phyloP scores from a whole-genome alignment of 2,888 invertebrate species.

The Andricus curvator region DNA sequence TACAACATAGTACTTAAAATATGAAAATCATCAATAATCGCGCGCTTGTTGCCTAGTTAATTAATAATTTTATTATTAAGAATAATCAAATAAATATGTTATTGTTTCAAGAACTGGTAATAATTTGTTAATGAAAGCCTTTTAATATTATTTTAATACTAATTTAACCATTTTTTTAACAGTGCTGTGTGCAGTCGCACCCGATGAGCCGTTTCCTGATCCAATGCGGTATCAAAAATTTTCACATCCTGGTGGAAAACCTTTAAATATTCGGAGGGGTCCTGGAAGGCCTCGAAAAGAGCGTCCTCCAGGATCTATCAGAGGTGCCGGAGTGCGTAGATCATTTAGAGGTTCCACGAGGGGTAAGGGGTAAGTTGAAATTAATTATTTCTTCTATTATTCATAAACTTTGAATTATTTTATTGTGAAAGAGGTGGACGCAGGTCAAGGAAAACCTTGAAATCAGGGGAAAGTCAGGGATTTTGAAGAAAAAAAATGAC shows the following conservation, averaged over 20 bases:
- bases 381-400: not conserved
- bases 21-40: no score
- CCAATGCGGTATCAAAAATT: constrained; percentile 81
- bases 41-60: no score
- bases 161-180: not conserved
- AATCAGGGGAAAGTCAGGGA: no score
- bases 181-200: constrained; percentile 70
- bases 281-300: constrained; percentile 90
- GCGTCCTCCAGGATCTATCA: constrained; percentile 79
- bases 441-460: no score
- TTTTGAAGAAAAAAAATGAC: no score
- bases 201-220: constrained; percentile 85
- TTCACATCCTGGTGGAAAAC: constrained; percentile 80
- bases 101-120: no score
- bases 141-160: not conserved
- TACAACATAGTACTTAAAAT: no score
- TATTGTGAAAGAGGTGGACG: no score
- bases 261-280: constrained; percentile 84
- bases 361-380: constrained; percentile 71
- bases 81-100: no score
- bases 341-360: constrained; percentile 73
- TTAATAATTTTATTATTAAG: no score
- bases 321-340: constrained; percentile 70
- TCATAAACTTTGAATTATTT: no score
- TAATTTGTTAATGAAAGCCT: not conserved